Percentiles rank a stretch among this genome's conserved stretches.
Conservation (phyloP, 2,888 invertebrate species). For the Chironomus tentans region DNA sequence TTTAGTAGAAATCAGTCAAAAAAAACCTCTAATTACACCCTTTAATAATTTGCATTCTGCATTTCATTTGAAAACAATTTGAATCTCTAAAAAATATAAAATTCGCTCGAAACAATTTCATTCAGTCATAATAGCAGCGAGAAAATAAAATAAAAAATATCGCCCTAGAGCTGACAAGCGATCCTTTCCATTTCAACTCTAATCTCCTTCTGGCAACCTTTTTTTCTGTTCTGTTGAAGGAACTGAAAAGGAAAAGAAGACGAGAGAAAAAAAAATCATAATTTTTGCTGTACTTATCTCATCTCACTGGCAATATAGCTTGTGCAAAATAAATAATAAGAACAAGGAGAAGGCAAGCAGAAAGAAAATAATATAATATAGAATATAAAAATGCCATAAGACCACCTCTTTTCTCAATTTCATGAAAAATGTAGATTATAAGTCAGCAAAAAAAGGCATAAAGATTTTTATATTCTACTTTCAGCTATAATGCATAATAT, state of each 20-base stretch:
- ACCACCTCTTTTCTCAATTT: constrained; percentile 15
- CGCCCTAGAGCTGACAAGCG: too few species aligned
- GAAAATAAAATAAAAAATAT: too few species aligned
- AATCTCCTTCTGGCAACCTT: neutral
- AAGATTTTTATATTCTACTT: neutral
- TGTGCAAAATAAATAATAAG: neutral
- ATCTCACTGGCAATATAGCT: neutral
- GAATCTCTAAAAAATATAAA: too few species aligned
- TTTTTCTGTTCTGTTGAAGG: too few species aligned
- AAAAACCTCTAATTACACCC: too few species aligned
- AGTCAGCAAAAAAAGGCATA: constrained; percentile 5
- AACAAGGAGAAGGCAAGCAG: neutral
- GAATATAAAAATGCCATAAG: constrained; percentile 8
- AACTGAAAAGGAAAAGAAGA: too few species aligned
- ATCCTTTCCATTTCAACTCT: neutral
- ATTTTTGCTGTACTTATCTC: neutral
- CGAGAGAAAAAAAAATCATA: neutral
- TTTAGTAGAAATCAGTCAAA: too few species aligned
- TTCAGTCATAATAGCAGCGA: too few species aligned
- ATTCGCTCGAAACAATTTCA: too few species aligned
- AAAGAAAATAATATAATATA: neutral
- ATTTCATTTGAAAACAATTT: too few species aligned
- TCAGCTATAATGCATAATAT: constrained; percentile 24
- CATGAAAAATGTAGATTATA: constrained; percentile 18
- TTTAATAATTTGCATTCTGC: too few species aligned